A percentile compares a stretch with the other conserved stretches of the same genome.
These are phyloP conservation scores for Tolypeutes matacus DNA, from an alignment of 2,797 vertebrate genomes.

Conservation along the genomic window DNA sequence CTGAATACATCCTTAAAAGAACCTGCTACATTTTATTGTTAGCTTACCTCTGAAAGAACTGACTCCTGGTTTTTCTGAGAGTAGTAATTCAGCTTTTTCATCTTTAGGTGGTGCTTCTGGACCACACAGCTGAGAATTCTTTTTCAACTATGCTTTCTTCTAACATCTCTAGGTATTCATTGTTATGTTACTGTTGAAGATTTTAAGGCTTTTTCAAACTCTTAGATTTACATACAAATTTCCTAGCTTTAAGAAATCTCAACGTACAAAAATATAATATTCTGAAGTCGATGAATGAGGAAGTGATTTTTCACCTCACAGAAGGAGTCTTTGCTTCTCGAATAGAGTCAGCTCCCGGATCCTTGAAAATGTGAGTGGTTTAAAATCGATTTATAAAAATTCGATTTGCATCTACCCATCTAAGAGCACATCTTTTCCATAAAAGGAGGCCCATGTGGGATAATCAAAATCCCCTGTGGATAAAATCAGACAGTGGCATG, in stretches of 20 bases:
- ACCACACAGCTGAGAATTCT: fast-evolving
- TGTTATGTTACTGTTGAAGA: background rate
- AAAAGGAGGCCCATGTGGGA: background rate
- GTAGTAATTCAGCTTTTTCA: background rate
- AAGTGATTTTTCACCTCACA: background rate
- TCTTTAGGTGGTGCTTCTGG: conserved; percentile 19
- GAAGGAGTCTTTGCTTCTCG: background rate
- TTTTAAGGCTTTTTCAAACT: conserved; percentile 4
- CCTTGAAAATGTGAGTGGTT: background rate
- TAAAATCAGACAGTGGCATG: background rate
- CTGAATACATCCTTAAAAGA: background rate
- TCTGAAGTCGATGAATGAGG: background rate
- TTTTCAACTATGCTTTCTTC: background rate
- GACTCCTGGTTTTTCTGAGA: fast-evolving
- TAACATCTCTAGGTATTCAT: background rate
- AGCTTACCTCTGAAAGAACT: no score
- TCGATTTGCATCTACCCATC: fast-evolving
- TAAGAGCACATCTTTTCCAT: background rate
- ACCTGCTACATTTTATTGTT: background rate
- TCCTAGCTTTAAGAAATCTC: conserved; percentile 37
- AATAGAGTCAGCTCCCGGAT: background rate
- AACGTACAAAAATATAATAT: background rate
- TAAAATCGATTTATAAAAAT: no score
- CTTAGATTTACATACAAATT: background rate
- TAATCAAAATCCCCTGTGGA: background rate